Base-by-base conservation (phyloP, 2,888 invertebrate genomes). In the Drosophila kuntzei region DNA sequence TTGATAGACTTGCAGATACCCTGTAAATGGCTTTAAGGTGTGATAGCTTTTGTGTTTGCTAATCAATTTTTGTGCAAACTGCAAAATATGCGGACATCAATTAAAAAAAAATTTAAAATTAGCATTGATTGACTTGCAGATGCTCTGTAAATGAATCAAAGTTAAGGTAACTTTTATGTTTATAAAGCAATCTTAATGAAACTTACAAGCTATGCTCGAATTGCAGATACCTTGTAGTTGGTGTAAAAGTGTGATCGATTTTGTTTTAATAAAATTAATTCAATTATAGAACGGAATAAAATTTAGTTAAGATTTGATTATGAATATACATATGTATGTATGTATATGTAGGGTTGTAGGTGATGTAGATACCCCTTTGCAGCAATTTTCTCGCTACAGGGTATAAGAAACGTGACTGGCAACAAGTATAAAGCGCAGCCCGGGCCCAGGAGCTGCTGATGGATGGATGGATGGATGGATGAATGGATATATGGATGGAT, bases 391-490 rank as follows among this genome's bases (percentile, higher is more conserved):
- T 7, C 12, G n/a, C 2, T 29, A 32, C 51, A 39, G 32, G 39
- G 51, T 41, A 51, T 51, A 12, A 9, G 61, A 80, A 75, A 71
- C 81, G 84, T 87, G 87, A 73, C 78, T 79, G 80, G 81, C 79
- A 82, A 85, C 85, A 87, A 83, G 82, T 83, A 72, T 9, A 50
- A 63, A 62, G 79, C 57, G 25, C 44, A 54, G 43, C 11, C 22
- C 43, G 18, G 39, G 14, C 27, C 27, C 18, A 32, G 18, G 7
- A 47, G 47, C 47, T 71, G 49, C 50, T 53, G 54, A n/a, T 25
- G 47, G 29, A 20, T 43, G 41, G 20, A 7, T 37, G 16, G 46
- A 53, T 41, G 14, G 61, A 43, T 51, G 37, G 50, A 46, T 60
- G 16, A 37, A 53, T 41, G 14, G 61, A 43, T 51, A 34, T 46